Evolutionary conservation across 2,113 vertebrate species (phyloP), one percentile per base, ranked within the genome.

Genomic region (Kryptolebias marmoratus): DNA sequence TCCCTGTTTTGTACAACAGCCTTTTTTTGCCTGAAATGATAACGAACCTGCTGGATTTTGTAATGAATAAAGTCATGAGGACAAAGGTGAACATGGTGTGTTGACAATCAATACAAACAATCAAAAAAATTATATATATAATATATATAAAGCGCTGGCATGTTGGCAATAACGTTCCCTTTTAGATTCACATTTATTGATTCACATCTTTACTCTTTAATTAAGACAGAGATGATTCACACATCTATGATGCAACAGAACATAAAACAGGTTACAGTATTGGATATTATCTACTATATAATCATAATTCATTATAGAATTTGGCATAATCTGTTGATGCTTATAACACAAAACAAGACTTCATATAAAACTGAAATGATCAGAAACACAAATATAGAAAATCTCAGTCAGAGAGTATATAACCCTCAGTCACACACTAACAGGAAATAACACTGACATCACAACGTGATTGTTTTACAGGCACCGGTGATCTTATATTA

Each of bases 11-110:
- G 77, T 89, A 82, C 56, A 75, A 77, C 80, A 80, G 28, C 76
- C 64, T 73, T 86, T 78, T 87, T 78, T 80, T 79, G 72, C 63
- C 79, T 87, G 78, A 72, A 77, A 75, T 73, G 76, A 80, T 47
- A 55, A 78, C 55, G 36, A 77, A 75, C 70, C 75, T 75, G 79
- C 65, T 79, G 66, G 71, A 50, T 82, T 88, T 89, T 89, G 49
- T 85, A 86, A 80, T 15, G 54, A 88, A 90, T 91, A 85, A 88
- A 89, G 55, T 68, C n/a, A 74, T 2, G 7, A 73, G 68, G 75
- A 80, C 53, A 56, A 27, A 65, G 27, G 71, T 79, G 60, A 57
- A 54, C 56, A 57, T 13, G 16, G 58, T 66, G 53, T 71, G 47
- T 32, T 82, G 57, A 65, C 71, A 68, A 53, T 66, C 15, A 58